Conservation (phyloP, 2,888 invertebrate genomes). For the Aphodius granarius region DNA sequence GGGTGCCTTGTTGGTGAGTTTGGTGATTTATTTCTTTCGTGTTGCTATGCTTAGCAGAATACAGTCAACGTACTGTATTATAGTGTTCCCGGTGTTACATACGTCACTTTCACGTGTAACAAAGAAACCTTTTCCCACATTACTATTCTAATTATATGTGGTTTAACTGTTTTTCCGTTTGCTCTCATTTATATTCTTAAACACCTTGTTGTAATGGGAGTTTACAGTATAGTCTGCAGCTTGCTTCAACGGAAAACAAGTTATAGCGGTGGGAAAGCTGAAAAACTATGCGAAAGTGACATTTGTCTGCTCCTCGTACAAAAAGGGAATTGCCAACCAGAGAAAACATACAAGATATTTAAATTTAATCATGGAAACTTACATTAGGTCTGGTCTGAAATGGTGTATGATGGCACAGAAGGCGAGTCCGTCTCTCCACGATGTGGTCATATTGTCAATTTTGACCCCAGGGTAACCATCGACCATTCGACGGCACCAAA, state of each 20-base stretch:
- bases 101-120: not conserved
- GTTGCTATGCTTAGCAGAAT: not conserved
- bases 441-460: conserved; percentile 93
- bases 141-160: not conserved
- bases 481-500: conserved; percentile 89
- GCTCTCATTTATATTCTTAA: not conserved
- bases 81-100: not conserved
- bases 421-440: conserved; percentile 92
- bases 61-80: not conserved
- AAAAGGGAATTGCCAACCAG: no score
- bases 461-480: conserved; percentile 89
- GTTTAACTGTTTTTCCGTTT: not conserved
- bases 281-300: no score
- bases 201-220: not conserved
- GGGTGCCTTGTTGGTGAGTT: not conserved
- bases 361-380: conserved; percentile 56
- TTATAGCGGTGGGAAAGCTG: not conserved
- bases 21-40: not conserved
- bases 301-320: no score
- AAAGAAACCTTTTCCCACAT: not conserved
- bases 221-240: not conserved
- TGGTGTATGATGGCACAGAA: conserved; percentile 97
- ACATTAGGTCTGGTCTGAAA: conserved; percentile 95
- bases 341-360: no score
- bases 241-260: not conserved